A percentile compares a stretch with the other conserved stretches of the same genome.
Conservation (phyloP, 2,113 vertebrate species). For the Campylorhamphus procurvoides region DNA sequence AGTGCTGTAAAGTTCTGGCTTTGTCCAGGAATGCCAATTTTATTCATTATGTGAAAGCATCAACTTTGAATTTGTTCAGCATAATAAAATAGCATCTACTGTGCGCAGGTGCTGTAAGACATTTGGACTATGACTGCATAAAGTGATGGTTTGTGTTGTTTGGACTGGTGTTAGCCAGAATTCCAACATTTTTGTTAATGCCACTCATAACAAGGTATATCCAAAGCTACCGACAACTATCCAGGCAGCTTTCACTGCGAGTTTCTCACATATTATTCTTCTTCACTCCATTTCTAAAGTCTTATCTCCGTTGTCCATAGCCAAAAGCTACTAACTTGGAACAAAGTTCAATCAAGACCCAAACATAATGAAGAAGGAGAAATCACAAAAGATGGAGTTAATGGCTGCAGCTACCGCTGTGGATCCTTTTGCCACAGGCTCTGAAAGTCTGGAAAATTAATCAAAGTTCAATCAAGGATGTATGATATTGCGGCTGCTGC, state of each 20-base stretch:
- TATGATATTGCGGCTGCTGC: conserved; percentile 62
- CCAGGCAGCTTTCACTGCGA: background rate
- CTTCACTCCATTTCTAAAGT: conserved; percentile 9
- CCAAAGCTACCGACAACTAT: background rate
- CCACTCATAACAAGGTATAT: background rate
- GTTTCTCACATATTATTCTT: conserved; percentile 36
- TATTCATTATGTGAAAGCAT: background rate
- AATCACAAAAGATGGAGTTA: conserved; percentile 66
- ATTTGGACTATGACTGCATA: background rate
- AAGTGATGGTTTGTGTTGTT: background rate
- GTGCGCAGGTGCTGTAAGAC: background rate
- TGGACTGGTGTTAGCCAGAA: background rate
- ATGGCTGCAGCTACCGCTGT: conserved; percentile 56
- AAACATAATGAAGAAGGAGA: conserved; percentile 70
- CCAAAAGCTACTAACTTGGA: conserved; percentile 70
- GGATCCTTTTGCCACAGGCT: conserved; percentile 64
- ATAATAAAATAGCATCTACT: background rate
- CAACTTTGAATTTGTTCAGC: background rate
- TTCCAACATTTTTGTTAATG: background rate
- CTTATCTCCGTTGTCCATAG: conserved; percentile 51
- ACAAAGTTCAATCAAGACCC: conserved; percentile 68
- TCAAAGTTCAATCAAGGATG: conserved; percentile 62
- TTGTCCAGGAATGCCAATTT: background rate
- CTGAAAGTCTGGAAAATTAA: conserved; percentile 67
- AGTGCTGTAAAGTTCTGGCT: background rate